These are phyloP conservation scores for Hydrophis major DNA, from an alignment of 2,797 vertebrate genomes.

Conservation along the genomic window DNA sequence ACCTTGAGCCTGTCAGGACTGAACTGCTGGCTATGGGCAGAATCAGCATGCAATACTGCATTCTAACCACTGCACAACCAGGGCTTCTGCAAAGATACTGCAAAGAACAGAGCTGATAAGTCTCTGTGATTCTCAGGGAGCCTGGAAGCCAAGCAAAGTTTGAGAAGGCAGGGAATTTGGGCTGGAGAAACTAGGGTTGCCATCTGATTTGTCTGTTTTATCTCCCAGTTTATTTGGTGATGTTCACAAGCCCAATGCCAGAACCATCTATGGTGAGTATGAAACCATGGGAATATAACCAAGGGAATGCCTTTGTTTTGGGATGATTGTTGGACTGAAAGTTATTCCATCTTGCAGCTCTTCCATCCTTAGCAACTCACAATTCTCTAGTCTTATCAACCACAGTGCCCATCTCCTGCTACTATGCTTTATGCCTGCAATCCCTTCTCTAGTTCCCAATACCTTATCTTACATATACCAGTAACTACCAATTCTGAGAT, in stretches of 20 bases:
- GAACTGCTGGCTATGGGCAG: no score
- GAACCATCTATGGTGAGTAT: slow-evolving; percentile 50
- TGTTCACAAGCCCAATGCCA: slow-evolving; percentile 35
- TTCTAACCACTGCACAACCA: no score
- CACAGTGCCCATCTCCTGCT: background rate
- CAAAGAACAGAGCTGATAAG: background rate
- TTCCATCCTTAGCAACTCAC: background rate
- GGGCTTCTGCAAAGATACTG: no score
- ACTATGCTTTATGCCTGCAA: background rate
- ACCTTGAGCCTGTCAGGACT: no score
- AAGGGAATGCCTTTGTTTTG: background rate
- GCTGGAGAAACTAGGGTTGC: background rate
- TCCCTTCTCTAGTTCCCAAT: background rate
- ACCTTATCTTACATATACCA: background rate
- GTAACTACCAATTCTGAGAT: background rate
- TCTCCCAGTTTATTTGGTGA: background rate
- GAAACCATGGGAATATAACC: background rate
- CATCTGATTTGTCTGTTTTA: background rate
- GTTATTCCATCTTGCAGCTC: background rate
- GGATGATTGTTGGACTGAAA: background rate
- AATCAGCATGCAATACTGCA: no score
- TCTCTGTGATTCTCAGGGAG: background rate
- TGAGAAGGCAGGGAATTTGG: background rate
- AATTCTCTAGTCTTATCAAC: background rate
- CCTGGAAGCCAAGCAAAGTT: background rate